These are phyloP conservation scores for Elysia chlorotica DNA, from an alignment of 1,140 invertebrate species.

Conservation along the genomic window DNA sequence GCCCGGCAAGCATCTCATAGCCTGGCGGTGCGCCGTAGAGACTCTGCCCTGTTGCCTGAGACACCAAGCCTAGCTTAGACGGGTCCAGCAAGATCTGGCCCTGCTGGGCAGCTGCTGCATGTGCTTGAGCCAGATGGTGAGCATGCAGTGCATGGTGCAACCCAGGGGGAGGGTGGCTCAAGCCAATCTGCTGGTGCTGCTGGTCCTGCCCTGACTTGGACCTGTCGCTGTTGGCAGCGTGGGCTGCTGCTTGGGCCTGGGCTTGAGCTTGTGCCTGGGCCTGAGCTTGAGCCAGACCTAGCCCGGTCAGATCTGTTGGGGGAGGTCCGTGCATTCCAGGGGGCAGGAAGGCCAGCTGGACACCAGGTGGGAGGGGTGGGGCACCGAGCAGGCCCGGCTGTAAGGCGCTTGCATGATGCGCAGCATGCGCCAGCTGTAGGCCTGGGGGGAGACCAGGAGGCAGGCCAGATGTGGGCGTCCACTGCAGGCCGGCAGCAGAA, in stretches of 20 bases:
- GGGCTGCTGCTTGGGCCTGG: slow-evolving; percentile 14
- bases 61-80: neutral
- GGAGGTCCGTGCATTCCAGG: slow-evolving; percentile 16
- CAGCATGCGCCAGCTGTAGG: neutral
- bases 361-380: slow-evolving; percentile 13
- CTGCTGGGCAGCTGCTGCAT: slow-evolving; percentile 3
- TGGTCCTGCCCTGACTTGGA: neutral
- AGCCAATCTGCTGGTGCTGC: no score
- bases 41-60: slow-evolving; percentile 5
- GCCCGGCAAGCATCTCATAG: neutral
- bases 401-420: neutral
- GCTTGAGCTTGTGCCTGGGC: slow-evolving; percentile 1
- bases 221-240: neutral
- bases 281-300: slow-evolving; percentile 3
- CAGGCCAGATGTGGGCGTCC: slow-evolving; percentile 5
- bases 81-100: slow-evolving; percentile 6
- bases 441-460: slow-evolving; percentile 6
- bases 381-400: slow-evolving; percentile 7
- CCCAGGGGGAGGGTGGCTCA: no score
- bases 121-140: slow-evolving; percentile 8
- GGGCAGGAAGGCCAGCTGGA: slow-evolving; percentile 20
- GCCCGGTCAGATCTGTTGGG: slow-evolving; percentile 19
- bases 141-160: no score
- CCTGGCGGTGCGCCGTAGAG: slow-evolving; percentile 14
- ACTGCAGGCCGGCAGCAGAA: no score